Conservation (phyloP, 2,113 vertebrate genomes). For the Condylura cristata region DNA sequence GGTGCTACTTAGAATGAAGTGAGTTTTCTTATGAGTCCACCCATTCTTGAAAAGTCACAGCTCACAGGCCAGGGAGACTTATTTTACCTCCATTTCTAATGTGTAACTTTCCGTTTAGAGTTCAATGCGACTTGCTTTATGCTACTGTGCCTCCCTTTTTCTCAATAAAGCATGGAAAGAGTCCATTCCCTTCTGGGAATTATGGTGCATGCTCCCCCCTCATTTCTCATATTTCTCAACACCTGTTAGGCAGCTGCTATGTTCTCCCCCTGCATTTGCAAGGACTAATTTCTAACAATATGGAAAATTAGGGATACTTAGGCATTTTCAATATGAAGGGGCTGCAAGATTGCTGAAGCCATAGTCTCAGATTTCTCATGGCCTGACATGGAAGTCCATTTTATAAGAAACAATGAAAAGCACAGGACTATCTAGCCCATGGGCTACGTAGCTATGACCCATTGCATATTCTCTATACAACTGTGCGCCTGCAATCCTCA, state of each 20-base stretch:
- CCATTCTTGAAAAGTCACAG: background rate
- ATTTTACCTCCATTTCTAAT: slow-evolving; percentile 21
- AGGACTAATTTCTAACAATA: slow-evolving; percentile 66
- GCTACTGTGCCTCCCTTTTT: background rate
- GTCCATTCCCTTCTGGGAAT: slow-evolving; percentile 33
- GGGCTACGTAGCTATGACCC: background rate
- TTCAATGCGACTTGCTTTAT: background rate
- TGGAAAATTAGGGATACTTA: slow-evolving; percentile 72
- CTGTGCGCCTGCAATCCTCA: background rate
- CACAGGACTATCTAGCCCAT: slow-evolving; percentile 50
- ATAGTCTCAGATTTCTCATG: slow-evolving; percentile 67
- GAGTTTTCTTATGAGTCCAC: background rate
- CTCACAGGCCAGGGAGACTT: background rate
- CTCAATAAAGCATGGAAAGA: slow-evolving; percentile 50
- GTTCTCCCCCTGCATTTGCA: slow-evolving; percentile 30
- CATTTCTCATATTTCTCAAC: slow-evolving; percentile 75
- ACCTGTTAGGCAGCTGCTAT: slow-evolving; percentile 78
- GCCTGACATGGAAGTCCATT: slow-evolving; percentile 50
- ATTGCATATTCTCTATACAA: slow-evolving; percentile 32
- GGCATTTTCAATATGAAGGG: slow-evolving; percentile 76
- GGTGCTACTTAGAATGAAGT: background rate
- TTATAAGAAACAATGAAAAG: slow-evolving; percentile 73
- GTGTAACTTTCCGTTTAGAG: background rate
- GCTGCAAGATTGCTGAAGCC: slow-evolving; percentile 46
- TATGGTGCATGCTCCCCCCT: background rate